Base-by-base conservation (phyloP, 2,797 vertebrate genomes). In the Erethizon dorsatum region DNA sequence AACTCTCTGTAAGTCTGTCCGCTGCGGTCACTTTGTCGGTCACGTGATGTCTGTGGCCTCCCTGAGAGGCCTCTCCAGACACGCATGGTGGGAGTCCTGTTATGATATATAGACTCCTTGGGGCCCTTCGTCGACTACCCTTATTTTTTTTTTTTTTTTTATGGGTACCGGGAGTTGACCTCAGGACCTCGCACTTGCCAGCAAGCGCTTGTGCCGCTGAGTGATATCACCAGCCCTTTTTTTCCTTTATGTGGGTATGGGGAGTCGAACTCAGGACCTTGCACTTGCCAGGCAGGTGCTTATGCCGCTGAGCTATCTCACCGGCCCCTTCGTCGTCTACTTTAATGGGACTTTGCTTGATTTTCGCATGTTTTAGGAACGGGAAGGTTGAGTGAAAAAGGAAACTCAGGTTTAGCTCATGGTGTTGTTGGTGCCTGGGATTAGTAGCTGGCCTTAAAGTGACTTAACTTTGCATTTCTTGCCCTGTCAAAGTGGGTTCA, bases 1-100 rank as follows among this genome's bases (percentile, higher is more conserved):
- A 99, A 98, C 98, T 99, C 99, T 0, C 98, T 99, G 99, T 99
- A 98, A 97, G 99, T 98, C 45, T 83, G 17, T 91, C 26, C 78
- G 2, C 18, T 0, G 1, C 18, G 24, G n/a, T 79, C 3, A 0
- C 3, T 4, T 22, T 45, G 22, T 2, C 6, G 33, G 26, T 33
- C 52, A 18, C 86, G 7, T 0, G 37, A 15, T 24, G 2, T 31
- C 88, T 82, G n/a, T 73, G 5, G 47, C 11, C 54, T 33, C 11
- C 54, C 28, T 52, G 26, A 75, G 61, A 69, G 20, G 11, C 33
- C 6, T 56, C 65, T 50, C 9, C 10, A 11, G 5, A 2, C 0
- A 20, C 20, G 28, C 12, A 15, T n/a, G 10, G 45, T 28, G 4
- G 18, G 41, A 28, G 56, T 41, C 63, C 50, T 37, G 6, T 26